Percentiles rank a stretch among this genome's conserved stretches.
Evolutionary conservation across 2,113 vertebrate species (phyloP).

Genomic region (Falco punctatus): DNA sequence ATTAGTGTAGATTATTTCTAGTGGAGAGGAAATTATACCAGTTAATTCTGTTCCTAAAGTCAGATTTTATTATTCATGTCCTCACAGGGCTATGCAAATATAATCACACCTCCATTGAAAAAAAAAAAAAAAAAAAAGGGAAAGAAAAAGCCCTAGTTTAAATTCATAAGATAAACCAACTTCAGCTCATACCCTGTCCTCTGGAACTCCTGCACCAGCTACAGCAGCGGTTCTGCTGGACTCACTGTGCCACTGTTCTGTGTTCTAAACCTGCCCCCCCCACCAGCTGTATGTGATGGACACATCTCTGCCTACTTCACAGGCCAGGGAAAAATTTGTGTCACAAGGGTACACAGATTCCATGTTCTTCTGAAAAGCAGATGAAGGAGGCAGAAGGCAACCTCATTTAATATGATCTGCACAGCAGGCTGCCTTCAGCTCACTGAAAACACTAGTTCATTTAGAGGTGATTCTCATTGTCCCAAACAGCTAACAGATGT

Average conservation of each 20-base stretch:
- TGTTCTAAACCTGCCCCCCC: background rate
- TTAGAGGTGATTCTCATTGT: background rate
- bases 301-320: background rate
- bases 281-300: background rate
- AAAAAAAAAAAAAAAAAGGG: background rate
- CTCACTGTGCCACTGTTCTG: no score
- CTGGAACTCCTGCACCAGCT: background rate
- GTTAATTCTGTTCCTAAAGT: background rate
- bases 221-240: accelerated
- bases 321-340: background rate
- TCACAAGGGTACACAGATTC: accelerated
- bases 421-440: background rate
- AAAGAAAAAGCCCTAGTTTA: background rate
- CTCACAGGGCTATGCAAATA: background rate
- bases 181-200: background rate
- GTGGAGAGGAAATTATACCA: background rate
- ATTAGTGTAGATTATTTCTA: background rate
- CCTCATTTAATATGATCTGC: background rate
- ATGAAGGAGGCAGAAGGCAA: background rate
- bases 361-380: background rate
- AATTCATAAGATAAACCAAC: background rate
- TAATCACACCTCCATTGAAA: background rate
- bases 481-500: background rate
- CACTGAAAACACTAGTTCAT: background rate
- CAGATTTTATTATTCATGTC: background rate